phyloP scores from a whole-genome alignment of 2,113 vertebrate species.

The Callorhinus ursinus region DNA sequence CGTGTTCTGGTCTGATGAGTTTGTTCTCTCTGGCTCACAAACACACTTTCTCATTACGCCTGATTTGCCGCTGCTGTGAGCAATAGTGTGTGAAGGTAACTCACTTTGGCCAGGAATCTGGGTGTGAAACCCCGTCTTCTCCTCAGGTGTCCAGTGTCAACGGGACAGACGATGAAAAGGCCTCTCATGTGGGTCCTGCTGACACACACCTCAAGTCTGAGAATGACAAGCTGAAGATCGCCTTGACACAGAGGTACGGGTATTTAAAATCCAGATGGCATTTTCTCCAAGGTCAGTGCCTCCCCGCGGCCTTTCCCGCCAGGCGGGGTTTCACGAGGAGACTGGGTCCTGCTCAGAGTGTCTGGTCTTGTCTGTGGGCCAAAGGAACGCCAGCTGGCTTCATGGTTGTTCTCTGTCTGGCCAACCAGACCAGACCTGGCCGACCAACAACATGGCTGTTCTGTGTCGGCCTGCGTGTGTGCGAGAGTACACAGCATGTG shows the following conservation, averaged over 20 bases:
- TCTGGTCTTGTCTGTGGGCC: background rate
- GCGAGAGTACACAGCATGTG: too few relatives aligned
- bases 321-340: background rate
- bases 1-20: rapidly evolving
- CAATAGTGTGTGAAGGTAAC: background rate
- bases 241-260: slow-evolving; percentile 92
- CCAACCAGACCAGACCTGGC: background rate
- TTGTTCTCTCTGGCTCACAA: background rate
- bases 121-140: slow-evolving; percentile 90
- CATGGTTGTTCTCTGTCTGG: background rate
- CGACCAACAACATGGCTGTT: too few relatives aligned
- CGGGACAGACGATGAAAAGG: slow-evolving; percentile 97
- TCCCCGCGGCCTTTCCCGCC: background rate
- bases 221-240: slow-evolving; percentile 94
- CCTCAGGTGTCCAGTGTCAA: slow-evolving; percentile 95
- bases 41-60: background rate
- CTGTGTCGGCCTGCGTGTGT: too few relatives aligned
- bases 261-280: background rate
- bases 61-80: background rate
- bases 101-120: slow-evolving; percentile 87
- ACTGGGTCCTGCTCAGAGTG: background rate
- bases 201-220: slow-evolving; percentile 91
- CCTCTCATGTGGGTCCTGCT: slow-evolving; percentile 87
- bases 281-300: rapidly evolving
- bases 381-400: background rate